These are phyloP conservation scores for Pentalonia nigronervosa DNA, from an alignment of 1,140 invertebrate genomes.

Conservation along the genomic window DNA sequence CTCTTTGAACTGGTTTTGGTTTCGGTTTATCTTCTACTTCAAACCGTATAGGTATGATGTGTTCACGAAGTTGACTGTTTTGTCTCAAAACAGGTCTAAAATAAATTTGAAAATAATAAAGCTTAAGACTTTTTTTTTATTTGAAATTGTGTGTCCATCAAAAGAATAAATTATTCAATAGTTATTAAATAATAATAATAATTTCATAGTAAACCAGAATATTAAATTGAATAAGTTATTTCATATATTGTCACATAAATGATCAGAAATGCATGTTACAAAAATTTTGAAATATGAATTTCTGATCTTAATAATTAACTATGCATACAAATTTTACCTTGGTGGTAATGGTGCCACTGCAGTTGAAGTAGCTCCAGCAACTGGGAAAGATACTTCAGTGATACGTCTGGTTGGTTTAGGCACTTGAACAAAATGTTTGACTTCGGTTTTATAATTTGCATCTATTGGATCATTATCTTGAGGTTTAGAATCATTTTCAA, in stretches of 20 bases:
- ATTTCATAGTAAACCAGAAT: no score
- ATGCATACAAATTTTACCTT: conserved; percentile 41
- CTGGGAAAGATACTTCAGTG: conserved; percentile 70
- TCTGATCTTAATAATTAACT: background rate
- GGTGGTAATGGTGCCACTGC: conserved; percentile 62
- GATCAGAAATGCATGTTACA: background rate
- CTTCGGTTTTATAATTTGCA: conserved; percentile 67
- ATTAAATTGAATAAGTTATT: no score
- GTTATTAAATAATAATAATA: background rate
- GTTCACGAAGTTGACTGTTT: conserved; percentile 65
- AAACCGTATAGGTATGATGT: conserved; percentile 69
- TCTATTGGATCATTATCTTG: conserved; percentile 63
- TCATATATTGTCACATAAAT: background rate
- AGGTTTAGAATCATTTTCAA: conserved; percentile 12
- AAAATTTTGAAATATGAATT: background rate
- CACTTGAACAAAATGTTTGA: conserved; percentile 69
- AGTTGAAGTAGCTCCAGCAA: conserved; percentile 65
- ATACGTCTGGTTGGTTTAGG: conserved; percentile 66
- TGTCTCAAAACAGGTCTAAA: conserved; percentile 61
- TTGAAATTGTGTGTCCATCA: background rate
- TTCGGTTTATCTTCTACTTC: conserved; percentile 62
- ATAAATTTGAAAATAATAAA: conserved; percentile 52
- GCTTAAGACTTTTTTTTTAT: background rate
- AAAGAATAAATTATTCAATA: background rate
- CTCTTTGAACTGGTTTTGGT: conserved; percentile 53